A percentile compares a stretch with the other conserved stretches of the same genome.
phyloP scores from a whole-genome alignment of 2,888 invertebrate genomes.

The Drosophila gaucha region DNA sequence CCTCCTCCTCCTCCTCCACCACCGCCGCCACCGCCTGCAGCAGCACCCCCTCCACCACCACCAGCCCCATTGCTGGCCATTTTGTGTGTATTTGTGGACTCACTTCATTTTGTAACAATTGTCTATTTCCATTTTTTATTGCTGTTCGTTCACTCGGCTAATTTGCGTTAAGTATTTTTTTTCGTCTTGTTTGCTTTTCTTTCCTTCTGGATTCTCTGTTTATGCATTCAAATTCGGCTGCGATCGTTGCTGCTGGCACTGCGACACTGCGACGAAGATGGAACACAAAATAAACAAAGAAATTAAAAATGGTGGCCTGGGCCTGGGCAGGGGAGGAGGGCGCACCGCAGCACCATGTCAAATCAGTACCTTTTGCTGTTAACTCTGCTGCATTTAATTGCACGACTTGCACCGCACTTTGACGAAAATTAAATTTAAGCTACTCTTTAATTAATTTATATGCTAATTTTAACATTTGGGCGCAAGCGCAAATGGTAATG shows the following conservation, averaged over 20 bases:
- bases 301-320: conserved; percentile 81
- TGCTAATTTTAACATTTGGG: conserved; percentile 57
- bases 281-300: conserved; percentile 82
- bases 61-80: conserved; percentile 59
- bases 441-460: conserved; percentile 52
- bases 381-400: conserved; percentile 2
- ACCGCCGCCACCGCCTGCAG: conserved; percentile 20
- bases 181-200: conserved; percentile 4
- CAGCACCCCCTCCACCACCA: conserved; percentile 27
- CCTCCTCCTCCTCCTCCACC: conserved; percentile 29
- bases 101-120: conserved; percentile 55
- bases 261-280: conserved; percentile 72
- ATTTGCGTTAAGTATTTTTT: conserved; percentile 23
- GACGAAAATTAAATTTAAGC: conserved; percentile 10
- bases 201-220: conserved; percentile 36
- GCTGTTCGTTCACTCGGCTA: conserved; percentile 9
- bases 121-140: conserved; percentile 13
- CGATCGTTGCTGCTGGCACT: conserved; percentile 41
- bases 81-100: conserved; percentile 26
- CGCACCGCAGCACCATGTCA: conserved; percentile 36
- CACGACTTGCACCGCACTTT: conserved; percentile 15
- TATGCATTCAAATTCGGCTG: conserved; percentile 52
- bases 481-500: conserved; percentile 67
- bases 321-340: conserved; percentile 36
- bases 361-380: conserved; percentile 30